phyloP scores from a whole-genome alignment of 2,797 vertebrate species.

The Sebastes trivittatus region DNA sequence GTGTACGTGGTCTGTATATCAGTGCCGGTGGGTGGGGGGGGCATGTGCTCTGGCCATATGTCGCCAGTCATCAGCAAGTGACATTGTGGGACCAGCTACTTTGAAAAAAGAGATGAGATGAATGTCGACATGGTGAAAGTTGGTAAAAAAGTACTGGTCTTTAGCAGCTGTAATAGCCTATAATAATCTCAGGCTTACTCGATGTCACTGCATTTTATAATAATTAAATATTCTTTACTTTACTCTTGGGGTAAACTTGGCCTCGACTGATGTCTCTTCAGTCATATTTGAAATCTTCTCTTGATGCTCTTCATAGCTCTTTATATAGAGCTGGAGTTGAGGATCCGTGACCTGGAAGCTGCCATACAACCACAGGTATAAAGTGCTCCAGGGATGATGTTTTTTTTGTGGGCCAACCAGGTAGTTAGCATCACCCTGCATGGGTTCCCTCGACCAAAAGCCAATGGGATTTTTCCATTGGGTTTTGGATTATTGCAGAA shows the following conservation, averaged over 20 bases:
- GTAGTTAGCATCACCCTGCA: background rate
- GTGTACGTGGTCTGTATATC: constrained; percentile 31
- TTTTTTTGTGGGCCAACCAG: too few species aligned
- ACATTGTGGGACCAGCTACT: constrained; percentile 12
- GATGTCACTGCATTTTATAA: background rate
- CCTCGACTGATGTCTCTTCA: background rate
- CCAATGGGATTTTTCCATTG: too few species aligned
- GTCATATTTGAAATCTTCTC: background rate
- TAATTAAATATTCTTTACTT: background rate
- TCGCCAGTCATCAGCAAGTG: constrained; percentile 22
- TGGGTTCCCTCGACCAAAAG: too few species aligned
- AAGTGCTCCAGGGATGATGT: too few species aligned
- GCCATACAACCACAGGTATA: background rate
- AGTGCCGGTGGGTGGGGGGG: constrained; percentile 12
- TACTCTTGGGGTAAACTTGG: background rate
- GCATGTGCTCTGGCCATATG: constrained; percentile 42
- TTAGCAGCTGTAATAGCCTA: background rate
- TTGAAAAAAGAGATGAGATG: constrained; percentile 6
- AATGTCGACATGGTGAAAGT: background rate
- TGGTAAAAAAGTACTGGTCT: background rate
- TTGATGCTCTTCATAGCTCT: background rate
- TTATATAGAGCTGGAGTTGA: background rate
- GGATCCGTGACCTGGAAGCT: background rate
- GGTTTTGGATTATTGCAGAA: too few species aligned
- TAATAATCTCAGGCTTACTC: background rate